Conservation (phyloP, 2,113 vertebrate genomes). For the Dipodomys stephensi region DNA sequence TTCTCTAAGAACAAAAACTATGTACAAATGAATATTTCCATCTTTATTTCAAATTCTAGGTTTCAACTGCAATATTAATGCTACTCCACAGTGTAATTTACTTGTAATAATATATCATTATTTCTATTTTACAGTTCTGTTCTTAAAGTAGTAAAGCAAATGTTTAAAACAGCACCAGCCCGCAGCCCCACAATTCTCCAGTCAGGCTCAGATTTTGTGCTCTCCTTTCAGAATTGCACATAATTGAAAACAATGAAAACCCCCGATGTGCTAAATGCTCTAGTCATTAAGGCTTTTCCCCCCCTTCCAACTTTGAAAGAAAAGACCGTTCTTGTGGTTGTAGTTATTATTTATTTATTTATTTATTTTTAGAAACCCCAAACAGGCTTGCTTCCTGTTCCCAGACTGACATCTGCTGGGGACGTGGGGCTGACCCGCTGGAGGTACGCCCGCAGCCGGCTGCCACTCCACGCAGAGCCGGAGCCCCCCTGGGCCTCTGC, state of each 20-base stretch:
- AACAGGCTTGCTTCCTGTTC: slow-evolving; percentile 81
- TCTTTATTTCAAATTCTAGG: slow-evolving; percentile 90
- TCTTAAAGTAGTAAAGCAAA: slow-evolving; percentile 90
- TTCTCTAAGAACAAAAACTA: slow-evolving; percentile 89
- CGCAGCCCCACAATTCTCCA: slow-evolving; percentile 84
- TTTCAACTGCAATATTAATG: slow-evolving; percentile 89
- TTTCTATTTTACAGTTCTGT: slow-evolving; percentile 90
- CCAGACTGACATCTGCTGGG: slow-evolving; percentile 83
- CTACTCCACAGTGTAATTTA: slow-evolving; percentile 89
- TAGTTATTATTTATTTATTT: slow-evolving; percentile 75
- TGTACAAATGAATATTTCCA: slow-evolving; percentile 89
- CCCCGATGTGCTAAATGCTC: slow-evolving; percentile 83
- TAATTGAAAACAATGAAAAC: slow-evolving; percentile 88
- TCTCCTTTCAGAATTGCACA: slow-evolving; percentile 84
- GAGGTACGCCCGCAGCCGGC: slow-evolving; percentile 66
- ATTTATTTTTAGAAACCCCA: slow-evolving; percentile 82
- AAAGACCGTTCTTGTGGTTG: slow-evolving; percentile 78
- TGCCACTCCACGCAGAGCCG: slow-evolving; percentile 63
- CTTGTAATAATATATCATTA: slow-evolving; percentile 91
- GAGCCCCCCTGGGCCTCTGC: accelerated
- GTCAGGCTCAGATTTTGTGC: slow-evolving; percentile 85
- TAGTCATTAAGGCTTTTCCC: slow-evolving; percentile 84
- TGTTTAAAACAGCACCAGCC: slow-evolving; percentile 87
- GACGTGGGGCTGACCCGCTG: slow-evolving; percentile 70
- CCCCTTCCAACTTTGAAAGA: slow-evolving; percentile 84